Conservation (phyloP, 2,888 invertebrate species). For the Serrognathus titanus region DNA sequence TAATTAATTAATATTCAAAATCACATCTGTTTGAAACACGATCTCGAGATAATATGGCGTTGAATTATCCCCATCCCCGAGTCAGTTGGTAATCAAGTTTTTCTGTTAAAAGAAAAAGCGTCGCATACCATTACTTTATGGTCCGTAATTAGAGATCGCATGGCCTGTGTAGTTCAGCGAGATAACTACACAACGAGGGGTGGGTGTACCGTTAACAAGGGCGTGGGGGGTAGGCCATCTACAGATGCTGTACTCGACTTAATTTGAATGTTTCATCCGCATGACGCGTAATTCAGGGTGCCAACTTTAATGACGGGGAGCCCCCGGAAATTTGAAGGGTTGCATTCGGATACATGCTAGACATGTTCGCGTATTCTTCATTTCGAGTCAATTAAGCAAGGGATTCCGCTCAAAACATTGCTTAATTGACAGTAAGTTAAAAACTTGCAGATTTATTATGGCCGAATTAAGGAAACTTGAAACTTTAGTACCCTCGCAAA, state of each 20-base stretch:
- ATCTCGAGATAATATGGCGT: slow-evolving; percentile 27
- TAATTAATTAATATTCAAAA: slow-evolving; percentile 20
- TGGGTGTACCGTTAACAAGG: slow-evolving; percentile 19
- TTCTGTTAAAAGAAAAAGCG: slow-evolving; percentile 23
- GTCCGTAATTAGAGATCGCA: slow-evolving; percentile 24
- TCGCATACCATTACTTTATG: slow-evolving; percentile 20
- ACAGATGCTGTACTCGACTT: slow-evolving; percentile 24
- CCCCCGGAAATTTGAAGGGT: not conserved
- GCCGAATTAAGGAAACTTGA: not conserved
- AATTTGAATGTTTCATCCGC: slow-evolving; percentile 27
- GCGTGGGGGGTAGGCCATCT: slow-evolving; percentile 15
- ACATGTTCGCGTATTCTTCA: slow-evolving; percentile 4
- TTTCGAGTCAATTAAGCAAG: slow-evolving; percentile 6
- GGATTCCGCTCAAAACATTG: not conserved
- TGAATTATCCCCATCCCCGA: slow-evolving; percentile 20
- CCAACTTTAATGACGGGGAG: not conserved
- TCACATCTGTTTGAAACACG: slow-evolving; percentile 30
- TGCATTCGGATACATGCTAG: not conserved
- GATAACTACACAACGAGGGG: slow-evolving; percentile 22
- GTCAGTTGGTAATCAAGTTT: slow-evolving; percentile 18
- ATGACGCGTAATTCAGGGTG: slow-evolving; percentile 1
- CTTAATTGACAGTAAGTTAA: slow-evolving; percentile 3
- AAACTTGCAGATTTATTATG: slow-evolving; percentile 1
- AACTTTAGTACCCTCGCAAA: not conserved
- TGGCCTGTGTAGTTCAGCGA: slow-evolving; percentile 21